Conservation (phyloP, 1,140 invertebrate genomes). For the Paraescarpia echinospica region DNA sequence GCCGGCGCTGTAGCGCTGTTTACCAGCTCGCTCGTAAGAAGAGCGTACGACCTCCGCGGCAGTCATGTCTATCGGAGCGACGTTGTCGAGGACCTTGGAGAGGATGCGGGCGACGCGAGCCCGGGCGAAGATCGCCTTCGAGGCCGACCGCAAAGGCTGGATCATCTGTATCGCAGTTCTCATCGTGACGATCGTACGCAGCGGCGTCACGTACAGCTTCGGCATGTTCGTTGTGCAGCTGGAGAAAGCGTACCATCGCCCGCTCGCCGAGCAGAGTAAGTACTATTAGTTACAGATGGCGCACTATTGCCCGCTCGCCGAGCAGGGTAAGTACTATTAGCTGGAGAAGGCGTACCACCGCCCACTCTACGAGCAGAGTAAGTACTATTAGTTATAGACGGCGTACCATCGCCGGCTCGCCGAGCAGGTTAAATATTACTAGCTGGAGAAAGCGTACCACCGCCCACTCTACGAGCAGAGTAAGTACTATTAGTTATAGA, state of each 20-base stretch:
- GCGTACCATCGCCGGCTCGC: not conserved
- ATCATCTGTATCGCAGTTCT: slow-evolving; percentile 31
- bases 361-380: not conserved
- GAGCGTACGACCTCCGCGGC: not conserved
- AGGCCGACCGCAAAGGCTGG: slow-evolving; percentile 30
- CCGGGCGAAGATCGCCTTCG: slow-evolving; percentile 14
- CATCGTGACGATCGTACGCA: slow-evolving; percentile 32
- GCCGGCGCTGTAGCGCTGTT: not conserved
- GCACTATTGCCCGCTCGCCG: not conserved
- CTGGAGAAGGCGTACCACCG: not conserved
- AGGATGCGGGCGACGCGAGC: not conserved
- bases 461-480: not conserved
- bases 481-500: not conserved
- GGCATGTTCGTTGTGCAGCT: slow-evolving; percentile 34
- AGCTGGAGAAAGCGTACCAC: not conserved
- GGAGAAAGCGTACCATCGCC: slow-evolving; percentile 24
- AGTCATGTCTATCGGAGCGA: not conserved
- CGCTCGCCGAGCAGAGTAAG: slow-evolving; percentile 36
- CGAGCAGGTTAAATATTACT: not conserved
- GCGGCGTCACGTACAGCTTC: slow-evolving; percentile 35
- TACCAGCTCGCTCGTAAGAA: not conserved
- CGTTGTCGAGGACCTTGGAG: slow-evolving; percentile 2
- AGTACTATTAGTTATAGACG: not conserved
- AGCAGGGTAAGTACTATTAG: not conserved
- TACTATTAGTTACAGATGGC: not conserved